Conservation (phyloP, 1,140 invertebrate species). For the Pogonomyrmex californicus region DNA sequence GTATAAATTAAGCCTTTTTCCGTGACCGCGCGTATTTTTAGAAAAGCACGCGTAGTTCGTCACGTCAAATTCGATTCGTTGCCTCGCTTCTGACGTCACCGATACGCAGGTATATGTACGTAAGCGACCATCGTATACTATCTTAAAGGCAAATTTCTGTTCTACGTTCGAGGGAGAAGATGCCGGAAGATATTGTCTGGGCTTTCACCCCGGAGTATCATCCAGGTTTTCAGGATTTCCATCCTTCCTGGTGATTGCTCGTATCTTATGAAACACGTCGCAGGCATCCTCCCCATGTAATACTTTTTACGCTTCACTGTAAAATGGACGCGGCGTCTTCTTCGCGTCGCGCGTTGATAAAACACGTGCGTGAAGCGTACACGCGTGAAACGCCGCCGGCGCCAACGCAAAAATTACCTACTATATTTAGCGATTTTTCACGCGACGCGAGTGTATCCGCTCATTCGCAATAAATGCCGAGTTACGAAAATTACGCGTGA, state of each 20-base stretch:
- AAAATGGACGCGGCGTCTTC: conserved; percentile 6
- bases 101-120: background rate
- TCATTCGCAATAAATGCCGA: conserved; percentile 32
- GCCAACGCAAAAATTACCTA: conserved; percentile 9
- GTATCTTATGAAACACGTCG: conserved; percentile 38
- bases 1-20: background rate
- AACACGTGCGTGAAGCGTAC: background rate
- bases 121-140: conserved; percentile 3
- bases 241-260: conserved; percentile 43
- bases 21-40: background rate
- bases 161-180: conserved; percentile 3
- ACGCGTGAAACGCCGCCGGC: too few relatives aligned
- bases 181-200: conserved; percentile 48
- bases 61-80: conserved; percentile 1
- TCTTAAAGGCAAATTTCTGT: conserved; percentile 33
- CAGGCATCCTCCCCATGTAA: background rate
- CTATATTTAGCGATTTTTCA: conserved; percentile 35
- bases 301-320: conserved; percentile 32
- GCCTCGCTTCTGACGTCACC: conserved; percentile 32
- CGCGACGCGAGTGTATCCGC: conserved; percentile 5
- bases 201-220: background rate
- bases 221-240: conserved; percentile 45
- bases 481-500: conserved; percentile 32
- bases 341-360: background rate
- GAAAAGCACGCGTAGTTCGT: conserved; percentile 1